Percentiles rank a stretch among this genome's conserved stretches.
Conservation (phyloP, 2,797 vertebrate genomes). For the Serranus cabrilla region DNA sequence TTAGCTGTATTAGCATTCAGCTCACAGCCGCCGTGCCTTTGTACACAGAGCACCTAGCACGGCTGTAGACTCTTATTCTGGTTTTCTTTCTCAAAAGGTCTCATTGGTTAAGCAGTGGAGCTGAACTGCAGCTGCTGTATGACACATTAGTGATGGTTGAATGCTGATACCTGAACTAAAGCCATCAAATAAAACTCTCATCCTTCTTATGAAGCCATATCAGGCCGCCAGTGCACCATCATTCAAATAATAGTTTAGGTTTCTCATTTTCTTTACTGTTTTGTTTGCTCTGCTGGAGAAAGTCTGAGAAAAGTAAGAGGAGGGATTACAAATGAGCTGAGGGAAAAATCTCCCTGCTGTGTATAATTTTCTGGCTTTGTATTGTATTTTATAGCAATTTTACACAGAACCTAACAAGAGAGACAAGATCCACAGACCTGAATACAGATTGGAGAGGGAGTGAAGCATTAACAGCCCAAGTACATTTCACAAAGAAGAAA, state of each 20-base stretch:
- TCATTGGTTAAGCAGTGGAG: background rate
- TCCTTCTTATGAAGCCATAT: background rate
- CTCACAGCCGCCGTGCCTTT: background rate
- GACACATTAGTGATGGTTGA: background rate
- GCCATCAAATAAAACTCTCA: background rate
- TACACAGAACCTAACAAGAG: background rate
- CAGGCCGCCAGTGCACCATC: background rate
- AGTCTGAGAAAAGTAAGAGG: background rate
- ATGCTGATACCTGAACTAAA: constrained; percentile 12
- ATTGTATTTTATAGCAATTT: background rate
- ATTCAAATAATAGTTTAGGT: background rate
- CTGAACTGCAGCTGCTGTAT: background rate
- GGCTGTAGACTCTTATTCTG: background rate
- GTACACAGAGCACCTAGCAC: background rate
- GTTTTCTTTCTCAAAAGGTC: constrained; percentile 3
- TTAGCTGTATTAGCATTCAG: background rate
- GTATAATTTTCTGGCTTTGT: constrained; percentile 4
- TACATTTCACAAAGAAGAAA: background rate
- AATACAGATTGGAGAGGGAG: background rate
- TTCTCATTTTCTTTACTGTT: background rate
- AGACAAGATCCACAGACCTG: background rate
- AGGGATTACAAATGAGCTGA: constrained; percentile 7
- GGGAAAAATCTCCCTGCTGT: constrained; percentile 8
- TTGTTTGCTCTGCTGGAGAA: background rate
- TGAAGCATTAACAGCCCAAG: background rate